Conservation (phyloP, 2,888 invertebrate species). For the Matsumyia berberina region DNA sequence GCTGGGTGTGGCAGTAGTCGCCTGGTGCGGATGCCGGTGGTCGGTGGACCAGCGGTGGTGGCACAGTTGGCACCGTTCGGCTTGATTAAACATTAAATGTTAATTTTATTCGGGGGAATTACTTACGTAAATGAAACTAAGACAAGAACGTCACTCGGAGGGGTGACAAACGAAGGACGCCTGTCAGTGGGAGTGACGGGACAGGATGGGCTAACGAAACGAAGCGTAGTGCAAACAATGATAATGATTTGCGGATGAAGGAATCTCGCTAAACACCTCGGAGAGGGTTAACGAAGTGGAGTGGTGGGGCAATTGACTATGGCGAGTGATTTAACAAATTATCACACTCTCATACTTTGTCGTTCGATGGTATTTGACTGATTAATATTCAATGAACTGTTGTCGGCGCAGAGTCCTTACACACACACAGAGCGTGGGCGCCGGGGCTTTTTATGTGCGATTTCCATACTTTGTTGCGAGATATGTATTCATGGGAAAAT, state of each 20-base stretch:
- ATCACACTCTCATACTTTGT: constrained; percentile 47
- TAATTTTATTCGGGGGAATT: constrained; percentile 68
- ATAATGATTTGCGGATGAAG: constrained; percentile 65
- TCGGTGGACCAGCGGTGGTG: constrained; percentile 5
- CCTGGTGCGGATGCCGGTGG: neutral
- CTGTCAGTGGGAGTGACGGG: neutral
- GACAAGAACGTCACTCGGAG: constrained; percentile 26
- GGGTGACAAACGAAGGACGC: constrained; percentile 15
- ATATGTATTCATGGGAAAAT: constrained; percentile 25
- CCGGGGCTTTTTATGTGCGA: neutral
- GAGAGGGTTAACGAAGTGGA: constrained; percentile 10
- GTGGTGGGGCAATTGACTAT: constrained; percentile 47
- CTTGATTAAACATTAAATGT: constrained; percentile 73
- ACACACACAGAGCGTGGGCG: neutral
- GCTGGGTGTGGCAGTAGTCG: neutral
- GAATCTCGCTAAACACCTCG: constrained; percentile 38
- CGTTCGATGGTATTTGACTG: constrained; percentile 33
- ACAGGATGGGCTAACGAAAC: constrained; percentile 28
- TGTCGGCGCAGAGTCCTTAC: neutral
- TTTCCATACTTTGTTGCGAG: constrained; percentile 18
- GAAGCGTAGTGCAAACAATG: constrained; percentile 55
- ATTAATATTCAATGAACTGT: constrained; percentile 63
- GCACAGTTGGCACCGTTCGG: constrained; percentile 50
- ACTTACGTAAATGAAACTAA: constrained; percentile 68
- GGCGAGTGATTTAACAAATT: constrained; percentile 58